Evolutionary conservation across 2,113 vertebrate species (phyloP).

Genomic region (Tupaia chinensis): DNA sequence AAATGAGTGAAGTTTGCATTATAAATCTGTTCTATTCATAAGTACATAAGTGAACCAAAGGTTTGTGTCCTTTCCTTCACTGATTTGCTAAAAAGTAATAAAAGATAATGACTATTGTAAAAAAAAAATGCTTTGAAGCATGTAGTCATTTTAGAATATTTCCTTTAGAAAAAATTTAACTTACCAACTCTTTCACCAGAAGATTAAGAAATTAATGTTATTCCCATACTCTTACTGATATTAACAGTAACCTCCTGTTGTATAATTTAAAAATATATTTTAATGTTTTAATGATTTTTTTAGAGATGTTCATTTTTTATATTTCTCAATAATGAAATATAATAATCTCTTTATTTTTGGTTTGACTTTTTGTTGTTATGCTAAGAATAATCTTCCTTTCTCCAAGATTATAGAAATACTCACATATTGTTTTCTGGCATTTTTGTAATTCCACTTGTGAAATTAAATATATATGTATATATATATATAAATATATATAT

Average conservation of each 20-base stretch:
- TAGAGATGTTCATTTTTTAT: background rate
- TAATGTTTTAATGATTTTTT: slow-evolving; percentile 23
- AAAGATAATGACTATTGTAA: too few relatives aligned
- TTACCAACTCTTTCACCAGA: background rate
- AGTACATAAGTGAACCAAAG: too few relatives aligned
- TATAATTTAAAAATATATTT: background rate
- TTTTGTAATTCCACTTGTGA: background rate
- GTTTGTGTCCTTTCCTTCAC: too few relatives aligned
- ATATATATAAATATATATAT: too few relatives aligned
- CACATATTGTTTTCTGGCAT: background rate
- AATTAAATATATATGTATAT: too few relatives aligned
- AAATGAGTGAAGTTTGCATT: too few relatives aligned
- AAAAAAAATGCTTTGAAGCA: background rate
- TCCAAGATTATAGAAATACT: background rate
- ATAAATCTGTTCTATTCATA: too few relatives aligned
- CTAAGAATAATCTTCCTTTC: background rate
- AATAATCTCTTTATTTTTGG: background rate
- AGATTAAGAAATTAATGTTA: background rate
- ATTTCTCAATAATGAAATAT: slow-evolving; percentile 39
- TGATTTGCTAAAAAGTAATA: too few relatives aligned
- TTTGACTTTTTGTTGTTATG: background rate
- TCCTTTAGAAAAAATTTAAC: background rate
- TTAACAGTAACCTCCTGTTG: background rate
- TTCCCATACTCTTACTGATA: background rate
- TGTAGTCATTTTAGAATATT: background rate